Conservation (phyloP, 2,888 invertebrate species). For the Drosophila dives region DNA sequence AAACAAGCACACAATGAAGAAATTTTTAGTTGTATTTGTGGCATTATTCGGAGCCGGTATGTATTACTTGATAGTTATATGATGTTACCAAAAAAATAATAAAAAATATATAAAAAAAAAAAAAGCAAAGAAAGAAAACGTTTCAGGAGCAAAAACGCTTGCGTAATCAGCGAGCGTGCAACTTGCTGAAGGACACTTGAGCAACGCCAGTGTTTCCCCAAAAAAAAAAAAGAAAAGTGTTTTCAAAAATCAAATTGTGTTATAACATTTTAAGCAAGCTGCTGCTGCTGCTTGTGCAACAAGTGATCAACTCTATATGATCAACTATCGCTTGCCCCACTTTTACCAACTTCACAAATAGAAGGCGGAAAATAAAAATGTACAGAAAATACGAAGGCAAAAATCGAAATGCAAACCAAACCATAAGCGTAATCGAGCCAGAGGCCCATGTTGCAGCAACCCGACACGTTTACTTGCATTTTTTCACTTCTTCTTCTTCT, state of each 20-base stretch:
- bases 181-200: constrained; percentile 68
- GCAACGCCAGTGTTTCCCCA: constrained; percentile 15
- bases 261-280: constrained; percentile 45
- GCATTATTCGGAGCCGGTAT: constrained; percentile 89
- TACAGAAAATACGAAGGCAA: constrained; percentile 31
- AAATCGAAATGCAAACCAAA: constrained; percentile 54
- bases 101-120: background rate
- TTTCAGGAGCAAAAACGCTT: constrained; percentile 51
- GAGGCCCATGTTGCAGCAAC: constrained; percentile 48
- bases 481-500: constrained; percentile 13
- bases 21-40: constrained; percentile 86
- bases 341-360: constrained; percentile 54
- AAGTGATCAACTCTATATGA: constrained; percentile 50
- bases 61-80: constrained; percentile 84
- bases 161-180: constrained; percentile 44
- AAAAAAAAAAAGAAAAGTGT: constrained; percentile 29
- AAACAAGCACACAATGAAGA: constrained; percentile 84
- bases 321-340: constrained; percentile 77
- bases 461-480: constrained; percentile 72
- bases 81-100: constrained; percentile 25
- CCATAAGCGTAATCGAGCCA: constrained; percentile 59
- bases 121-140: background rate
- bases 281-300: constrained; percentile 66
- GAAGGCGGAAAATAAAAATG: constrained; percentile 29
- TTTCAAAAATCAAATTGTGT: constrained; percentile 66